Conservation (phyloP, 2,888 invertebrate species). For the Fissipunctia ypsillon region DNA sequence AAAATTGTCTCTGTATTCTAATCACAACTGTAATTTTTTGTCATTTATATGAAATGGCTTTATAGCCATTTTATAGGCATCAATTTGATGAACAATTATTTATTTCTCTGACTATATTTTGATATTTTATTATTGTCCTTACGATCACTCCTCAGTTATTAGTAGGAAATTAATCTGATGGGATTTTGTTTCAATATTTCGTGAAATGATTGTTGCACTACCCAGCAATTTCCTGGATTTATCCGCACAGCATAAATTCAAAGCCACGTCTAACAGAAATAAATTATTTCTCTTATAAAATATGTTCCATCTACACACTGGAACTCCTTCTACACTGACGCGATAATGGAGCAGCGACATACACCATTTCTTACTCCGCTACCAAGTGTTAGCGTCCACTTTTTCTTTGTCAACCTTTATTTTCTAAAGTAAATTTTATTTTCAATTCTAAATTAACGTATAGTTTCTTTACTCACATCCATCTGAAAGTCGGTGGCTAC, state of each 20-base stretch:
- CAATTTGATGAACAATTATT: no score
- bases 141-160: neutral
- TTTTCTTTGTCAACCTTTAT: slow-evolving; percentile 65
- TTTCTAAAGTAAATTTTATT: slow-evolving; percentile 67
- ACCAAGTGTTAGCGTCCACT: slow-evolving; percentile 52
- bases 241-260: slow-evolving; percentile 31
- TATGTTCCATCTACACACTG: slow-evolving; percentile 30
- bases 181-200: neutral
- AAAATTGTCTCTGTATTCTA: no score
- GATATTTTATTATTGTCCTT: neutral
- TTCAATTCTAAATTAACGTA: slow-evolving; percentile 51
- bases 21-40: no score
- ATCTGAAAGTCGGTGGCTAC: slow-evolving; percentile 33
- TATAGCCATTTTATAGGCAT: no score
- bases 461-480: slow-evolving; percentile 41
- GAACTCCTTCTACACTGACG: slow-evolving; percentile 41
- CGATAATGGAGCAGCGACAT: slow-evolving; percentile 59
- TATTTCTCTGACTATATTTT: no score
- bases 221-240: neutral
- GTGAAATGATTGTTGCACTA: no score
- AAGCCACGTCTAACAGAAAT: slow-evolving; percentile 33
- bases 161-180: neutral
- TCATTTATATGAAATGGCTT: no score
- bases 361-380: slow-evolving; percentile 60
- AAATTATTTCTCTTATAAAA: slow-evolving; percentile 44